Evolutionary conservation across 2,888 invertebrate species (phyloP).

Genomic region (Mythimna ferrago): DNA sequence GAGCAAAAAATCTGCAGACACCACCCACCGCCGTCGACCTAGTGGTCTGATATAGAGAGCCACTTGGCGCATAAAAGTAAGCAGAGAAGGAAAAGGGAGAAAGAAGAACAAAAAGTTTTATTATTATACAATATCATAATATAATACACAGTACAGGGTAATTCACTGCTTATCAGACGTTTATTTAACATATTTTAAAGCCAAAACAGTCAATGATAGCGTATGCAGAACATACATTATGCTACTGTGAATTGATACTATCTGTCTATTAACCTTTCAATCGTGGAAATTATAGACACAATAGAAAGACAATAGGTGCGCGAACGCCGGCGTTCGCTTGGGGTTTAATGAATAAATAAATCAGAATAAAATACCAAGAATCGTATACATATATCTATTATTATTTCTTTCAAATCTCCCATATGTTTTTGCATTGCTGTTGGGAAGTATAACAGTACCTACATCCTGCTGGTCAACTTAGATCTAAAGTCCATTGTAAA

Average conservation of each 20-base stretch:
- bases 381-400: no score
- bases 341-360: no score
- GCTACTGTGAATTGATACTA: neutral
- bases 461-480: slow-evolving; percentile 3
- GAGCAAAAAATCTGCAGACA: neutral
- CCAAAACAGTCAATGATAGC: neutral
- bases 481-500: slow-evolving; percentile 7
- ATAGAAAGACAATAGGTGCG: no score
- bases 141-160: neutral
- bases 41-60: neutral
- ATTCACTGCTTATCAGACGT: slow-evolving; percentile 10
- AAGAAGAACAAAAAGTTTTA: no score
- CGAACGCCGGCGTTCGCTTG: no score
- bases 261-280: neutral
- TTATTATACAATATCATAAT: neutral
- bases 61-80: no score
- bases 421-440: neutral
- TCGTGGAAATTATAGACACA: no score
- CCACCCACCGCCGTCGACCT: neutral
- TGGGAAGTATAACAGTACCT: neutral
- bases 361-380: neutral
- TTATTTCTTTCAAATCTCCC: neutral
- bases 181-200: neutral
- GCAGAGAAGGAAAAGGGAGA: no score
- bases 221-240: neutral